A percentile compares a stretch with the other conserved stretches of the same genome.
Conservation (phyloP, 2,113 vertebrate genomes). For the Haemorhous mexicanus region DNA sequence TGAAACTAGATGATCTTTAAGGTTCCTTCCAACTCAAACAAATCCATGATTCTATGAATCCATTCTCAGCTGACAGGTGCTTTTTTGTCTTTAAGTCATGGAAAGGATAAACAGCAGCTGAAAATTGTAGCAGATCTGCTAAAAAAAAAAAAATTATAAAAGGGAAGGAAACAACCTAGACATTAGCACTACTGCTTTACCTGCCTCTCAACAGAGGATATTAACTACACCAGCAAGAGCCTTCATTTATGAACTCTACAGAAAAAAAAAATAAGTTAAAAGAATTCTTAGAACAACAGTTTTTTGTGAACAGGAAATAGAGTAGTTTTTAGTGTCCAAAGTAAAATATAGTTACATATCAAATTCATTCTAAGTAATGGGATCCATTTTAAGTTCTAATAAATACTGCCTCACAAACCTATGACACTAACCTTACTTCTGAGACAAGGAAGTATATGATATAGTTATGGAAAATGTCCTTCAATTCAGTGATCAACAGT, state of each 20-base stretch:
- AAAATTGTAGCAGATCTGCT: not conserved
- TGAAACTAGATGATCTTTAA: not conserved
- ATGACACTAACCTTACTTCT: not conserved
- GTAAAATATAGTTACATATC: not conserved
- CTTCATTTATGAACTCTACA: not conserved
- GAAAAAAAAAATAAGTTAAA: not conserved
- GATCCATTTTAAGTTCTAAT: not conserved
- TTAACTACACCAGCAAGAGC: not conserved
- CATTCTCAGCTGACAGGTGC: not conserved
- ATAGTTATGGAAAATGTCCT: not conserved
- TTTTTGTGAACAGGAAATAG: not conserved
- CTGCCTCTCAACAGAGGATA: not conserved
- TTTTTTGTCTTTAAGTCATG: not conserved
- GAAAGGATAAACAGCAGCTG: not conserved
- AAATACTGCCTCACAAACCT: not conserved
- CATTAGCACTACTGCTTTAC: not conserved
- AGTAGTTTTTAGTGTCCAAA: not conserved
- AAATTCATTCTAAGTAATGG: not conserved
- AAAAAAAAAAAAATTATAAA: not conserved
- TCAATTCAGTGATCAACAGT: not conserved
- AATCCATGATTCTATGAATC: not conserved
- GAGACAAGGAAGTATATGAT: not conserved
- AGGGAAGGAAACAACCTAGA: not conserved
- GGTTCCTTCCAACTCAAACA: not conserved
- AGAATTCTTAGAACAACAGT: not conserved